Evolutionary conservation across 2,797 vertebrate genomes (phyloP).

Genomic region (Sphenopsis melanotis): DNA sequence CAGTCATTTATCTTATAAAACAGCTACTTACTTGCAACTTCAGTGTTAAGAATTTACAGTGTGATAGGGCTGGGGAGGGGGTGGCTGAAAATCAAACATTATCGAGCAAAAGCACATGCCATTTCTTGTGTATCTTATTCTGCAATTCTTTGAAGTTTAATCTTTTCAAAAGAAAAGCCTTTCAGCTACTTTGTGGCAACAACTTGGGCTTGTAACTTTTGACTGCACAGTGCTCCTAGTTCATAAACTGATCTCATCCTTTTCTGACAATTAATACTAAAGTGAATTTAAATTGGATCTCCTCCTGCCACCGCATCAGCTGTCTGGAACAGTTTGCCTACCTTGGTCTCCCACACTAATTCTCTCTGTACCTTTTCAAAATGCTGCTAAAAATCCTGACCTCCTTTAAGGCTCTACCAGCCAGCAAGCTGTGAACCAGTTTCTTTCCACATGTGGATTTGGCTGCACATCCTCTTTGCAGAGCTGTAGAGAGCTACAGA

Average conservation of each 20-base stretch:
- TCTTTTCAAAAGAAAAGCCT: slow-evolving; percentile 69
- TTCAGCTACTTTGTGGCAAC: slow-evolving; percentile 69
- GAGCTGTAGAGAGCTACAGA: not conserved
- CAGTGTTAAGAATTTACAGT: slow-evolving; percentile 57
- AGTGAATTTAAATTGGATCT: slow-evolving; percentile 61
- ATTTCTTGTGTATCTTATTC: slow-evolving; percentile 66
- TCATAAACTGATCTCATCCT: slow-evolving; percentile 69
- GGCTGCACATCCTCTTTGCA: not conserved
- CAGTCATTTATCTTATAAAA: slow-evolving; percentile 59
- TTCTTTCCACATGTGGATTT: not conserved
- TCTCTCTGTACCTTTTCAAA: slow-evolving; percentile 37
- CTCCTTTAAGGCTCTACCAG: slow-evolving; percentile 15
- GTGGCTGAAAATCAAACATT: slow-evolving; percentile 55
- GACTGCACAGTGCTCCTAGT: slow-evolving; percentile 29
- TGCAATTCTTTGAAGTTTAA: slow-evolving; percentile 73
- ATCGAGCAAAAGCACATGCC: slow-evolving; percentile 62
- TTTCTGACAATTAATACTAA: slow-evolving; percentile 64
- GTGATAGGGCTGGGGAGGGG: not conserved
- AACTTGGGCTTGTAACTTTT: slow-evolving; percentile 61
- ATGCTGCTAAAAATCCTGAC: slow-evolving; percentile 28
- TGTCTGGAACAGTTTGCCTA: slow-evolving; percentile 26
- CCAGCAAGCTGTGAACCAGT: not conserved
- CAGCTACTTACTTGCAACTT: slow-evolving; percentile 61
- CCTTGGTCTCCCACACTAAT: slow-evolving; percentile 41
- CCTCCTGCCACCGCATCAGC: not conserved